Conservation (phyloP, 2,888 invertebrate species). For the Plusia festucae region DNA sequence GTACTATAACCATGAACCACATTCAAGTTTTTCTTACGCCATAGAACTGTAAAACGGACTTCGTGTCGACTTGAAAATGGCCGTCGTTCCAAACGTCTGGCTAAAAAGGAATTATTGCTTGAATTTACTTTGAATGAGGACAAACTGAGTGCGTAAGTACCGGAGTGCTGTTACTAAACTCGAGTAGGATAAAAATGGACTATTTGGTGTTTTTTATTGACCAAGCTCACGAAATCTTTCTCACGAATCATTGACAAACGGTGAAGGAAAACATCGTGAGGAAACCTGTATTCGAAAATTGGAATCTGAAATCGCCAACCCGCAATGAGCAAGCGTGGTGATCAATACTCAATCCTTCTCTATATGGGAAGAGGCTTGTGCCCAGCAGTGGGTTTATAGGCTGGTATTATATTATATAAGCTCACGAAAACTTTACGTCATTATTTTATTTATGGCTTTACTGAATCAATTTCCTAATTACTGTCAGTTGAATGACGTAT, state of each 20-base stretch:
- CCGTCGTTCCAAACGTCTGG: constrained; percentile 48
- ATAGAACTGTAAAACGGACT: constrained; percentile 39
- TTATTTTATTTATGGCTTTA: neutral
- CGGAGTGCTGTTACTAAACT: constrained; percentile 15
- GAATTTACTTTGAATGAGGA: constrained; percentile 51
- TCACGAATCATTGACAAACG: no score
- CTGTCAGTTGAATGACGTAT: no score
- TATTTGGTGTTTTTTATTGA: neutral
- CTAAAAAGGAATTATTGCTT: constrained; percentile 55
- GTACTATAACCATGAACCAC: constrained; percentile 35
- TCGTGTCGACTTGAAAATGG: constrained; percentile 34
- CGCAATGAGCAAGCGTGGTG: no score
- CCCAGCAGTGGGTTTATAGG: no score
- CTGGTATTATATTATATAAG: no score
- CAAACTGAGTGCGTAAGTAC: constrained; percentile 32
- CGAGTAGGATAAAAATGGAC: constrained; percentile 31
- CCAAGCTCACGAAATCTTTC: neutral
- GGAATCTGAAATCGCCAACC: no score
- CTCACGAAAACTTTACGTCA: neutral
- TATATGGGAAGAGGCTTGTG: no score
- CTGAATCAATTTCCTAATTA: no score
- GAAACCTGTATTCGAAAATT: no score
- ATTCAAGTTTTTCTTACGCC: constrained; percentile 26
- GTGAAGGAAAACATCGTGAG: no score
- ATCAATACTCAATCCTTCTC: no score